A percentile compares a stretch with the other conserved stretches of the same genome.
Conservation (phyloP, 2,797 vertebrate genomes). For the Rhincodon typus region DNA sequence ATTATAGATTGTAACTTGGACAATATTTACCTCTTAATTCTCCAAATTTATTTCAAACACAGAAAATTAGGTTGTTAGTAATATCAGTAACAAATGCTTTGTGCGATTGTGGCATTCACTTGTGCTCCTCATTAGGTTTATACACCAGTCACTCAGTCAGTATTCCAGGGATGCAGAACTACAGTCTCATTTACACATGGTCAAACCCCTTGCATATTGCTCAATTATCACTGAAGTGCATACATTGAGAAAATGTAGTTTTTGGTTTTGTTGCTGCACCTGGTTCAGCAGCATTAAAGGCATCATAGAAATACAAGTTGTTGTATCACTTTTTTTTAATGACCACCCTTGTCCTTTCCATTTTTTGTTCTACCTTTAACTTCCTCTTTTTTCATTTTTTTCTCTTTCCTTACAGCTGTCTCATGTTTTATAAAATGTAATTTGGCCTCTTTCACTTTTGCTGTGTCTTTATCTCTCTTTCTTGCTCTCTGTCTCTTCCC, state of each 20-base stretch:
- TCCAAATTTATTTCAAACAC: neutral
- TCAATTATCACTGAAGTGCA: neutral
- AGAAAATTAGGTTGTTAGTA: neutral
- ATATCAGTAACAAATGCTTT: neutral
- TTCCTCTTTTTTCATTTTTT: neutral
- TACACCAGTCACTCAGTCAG: neutral
- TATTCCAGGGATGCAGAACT: neutral
- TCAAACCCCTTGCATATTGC: neutral
- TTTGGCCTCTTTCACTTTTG: neutral
- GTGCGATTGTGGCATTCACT: neutral
- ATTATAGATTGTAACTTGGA: neutral
- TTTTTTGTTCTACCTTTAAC: neutral
- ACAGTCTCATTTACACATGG: neutral
- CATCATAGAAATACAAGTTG: too few relatives aligned
- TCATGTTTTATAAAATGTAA: neutral
- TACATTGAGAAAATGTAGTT: neutral
- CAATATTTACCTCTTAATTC: neutral
- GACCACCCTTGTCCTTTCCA: neutral
- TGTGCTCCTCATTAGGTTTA: neutral
- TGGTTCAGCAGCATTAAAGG: neutral
- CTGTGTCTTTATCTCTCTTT: neutral
- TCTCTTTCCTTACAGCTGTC: neutral
- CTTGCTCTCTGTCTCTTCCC: neutral
- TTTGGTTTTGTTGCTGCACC: neutral
- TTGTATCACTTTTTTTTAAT: neutral